Evolutionary conservation across 2,113 vertebrate species (phyloP).

Genomic region (Athene cunicularia): DNA sequence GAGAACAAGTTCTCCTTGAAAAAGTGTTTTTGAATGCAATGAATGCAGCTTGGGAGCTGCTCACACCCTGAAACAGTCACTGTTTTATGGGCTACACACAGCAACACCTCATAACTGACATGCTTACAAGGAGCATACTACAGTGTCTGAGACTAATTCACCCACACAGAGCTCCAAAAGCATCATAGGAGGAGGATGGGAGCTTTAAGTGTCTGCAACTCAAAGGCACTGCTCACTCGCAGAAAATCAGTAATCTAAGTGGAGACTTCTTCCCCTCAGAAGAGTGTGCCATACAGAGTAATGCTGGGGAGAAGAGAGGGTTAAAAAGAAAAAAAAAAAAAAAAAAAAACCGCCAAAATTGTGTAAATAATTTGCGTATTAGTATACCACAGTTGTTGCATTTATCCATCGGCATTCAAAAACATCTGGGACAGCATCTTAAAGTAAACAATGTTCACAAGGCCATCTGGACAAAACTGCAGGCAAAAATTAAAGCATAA

Average conservation of each 20-base stretch:
- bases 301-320: conserved; percentile 25
- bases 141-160: neutral
- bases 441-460: conserved; percentile 98
- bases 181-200: neutral
- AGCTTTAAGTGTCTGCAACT: neutral
- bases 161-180: neutral
- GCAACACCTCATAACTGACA: neutral
- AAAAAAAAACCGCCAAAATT: conserved; percentile 37
- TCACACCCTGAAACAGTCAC: neutral
- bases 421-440: conserved; percentile 93
- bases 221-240: neutral
- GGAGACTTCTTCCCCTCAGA: neutral
- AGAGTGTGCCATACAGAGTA: neutral
- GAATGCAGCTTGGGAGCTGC: neutral
- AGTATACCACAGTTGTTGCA: conserved; percentile 73
- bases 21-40: neutral
- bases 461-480: conserved; percentile 94
- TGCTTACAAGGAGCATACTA: neutral
- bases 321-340: conserved; percentile 35
- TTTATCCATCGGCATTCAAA: conserved; percentile 77
- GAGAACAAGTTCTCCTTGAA: neutral
- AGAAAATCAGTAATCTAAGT: neutral
- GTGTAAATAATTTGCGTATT: conserved; percentile 74
- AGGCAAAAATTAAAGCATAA: conserved; percentile 88
- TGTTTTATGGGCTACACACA: neutral